Conservation (phyloP, 2,113 vertebrate genomes). For the Odontophorus gujanensis region DNA sequence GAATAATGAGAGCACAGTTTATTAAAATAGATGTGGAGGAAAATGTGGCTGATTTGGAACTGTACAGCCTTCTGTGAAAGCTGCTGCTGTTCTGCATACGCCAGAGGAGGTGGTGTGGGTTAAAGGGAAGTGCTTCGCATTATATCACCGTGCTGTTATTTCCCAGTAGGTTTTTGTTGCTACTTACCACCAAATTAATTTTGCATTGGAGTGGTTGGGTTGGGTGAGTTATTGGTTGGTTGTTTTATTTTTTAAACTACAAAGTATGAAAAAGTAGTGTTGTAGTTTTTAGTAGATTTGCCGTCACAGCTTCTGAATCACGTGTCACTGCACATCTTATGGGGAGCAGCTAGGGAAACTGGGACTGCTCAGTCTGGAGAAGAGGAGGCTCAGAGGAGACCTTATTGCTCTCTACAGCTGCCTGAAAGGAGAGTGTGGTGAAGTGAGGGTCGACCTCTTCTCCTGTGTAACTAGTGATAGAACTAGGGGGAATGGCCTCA, state of each 20-base stretch:
- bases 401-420: too few relatives aligned
- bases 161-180: neutral
- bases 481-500: too few relatives aligned
- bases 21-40: neutral
- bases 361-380: too few relatives aligned
- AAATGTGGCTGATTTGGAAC: neutral
- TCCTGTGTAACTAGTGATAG: too few relatives aligned
- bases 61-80: neutral
- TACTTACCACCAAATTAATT: neutral
- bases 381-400: too few relatives aligned
- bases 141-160: neutral
- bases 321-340: fast-evolving
- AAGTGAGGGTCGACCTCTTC: too few relatives aligned
- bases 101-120: neutral
- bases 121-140: neutral
- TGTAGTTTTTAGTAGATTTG: neutral
- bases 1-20: conserved; percentile 50
- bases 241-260: neutral
- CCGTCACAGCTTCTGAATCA: neutral
- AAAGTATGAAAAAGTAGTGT: neutral
- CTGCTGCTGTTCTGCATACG: neutral
- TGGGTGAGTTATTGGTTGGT: neutral
- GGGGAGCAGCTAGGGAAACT: too few relatives aligned
- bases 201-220: neutral
- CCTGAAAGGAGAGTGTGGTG: too few relatives aligned